These are phyloP conservation scores for Plectrocnemia conspersa DNA, from an alignment of 1,140 invertebrate species.

Conservation along the genomic window DNA sequence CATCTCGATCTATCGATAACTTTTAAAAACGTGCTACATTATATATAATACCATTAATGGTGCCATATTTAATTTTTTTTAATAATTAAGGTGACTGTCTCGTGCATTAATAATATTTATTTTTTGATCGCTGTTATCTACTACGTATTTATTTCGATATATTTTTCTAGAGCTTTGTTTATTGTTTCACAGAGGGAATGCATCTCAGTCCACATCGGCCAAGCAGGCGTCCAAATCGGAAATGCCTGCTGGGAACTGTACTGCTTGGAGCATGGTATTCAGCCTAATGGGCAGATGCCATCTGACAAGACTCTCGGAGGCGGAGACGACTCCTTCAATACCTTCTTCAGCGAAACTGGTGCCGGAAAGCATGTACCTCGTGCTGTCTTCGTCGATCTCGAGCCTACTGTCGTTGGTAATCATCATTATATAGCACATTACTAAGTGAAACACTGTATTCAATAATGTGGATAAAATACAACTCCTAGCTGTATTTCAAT, in stretches of 20 bases:
- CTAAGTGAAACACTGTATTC: no score
- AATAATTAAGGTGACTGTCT: no score
- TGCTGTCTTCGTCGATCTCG: constrained; percentile 63
- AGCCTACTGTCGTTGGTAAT: constrained; percentile 69
- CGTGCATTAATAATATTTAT: no score
- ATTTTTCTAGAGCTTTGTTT: no score
- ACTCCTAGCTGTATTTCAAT: no score
- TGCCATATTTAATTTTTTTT: no score
- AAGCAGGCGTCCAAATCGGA: constrained; percentile 86
- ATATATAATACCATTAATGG: no score
- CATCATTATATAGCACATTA: neutral
- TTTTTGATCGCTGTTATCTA: no score
- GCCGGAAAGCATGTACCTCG: constrained; percentile 68
- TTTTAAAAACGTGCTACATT: no score
- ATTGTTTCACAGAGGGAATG: constrained; percentile 82
- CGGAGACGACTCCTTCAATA: constrained; percentile 75
- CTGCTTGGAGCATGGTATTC: constrained; percentile 86
- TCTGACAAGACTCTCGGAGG: constrained; percentile 65
- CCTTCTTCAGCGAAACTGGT: constrained; percentile 78
- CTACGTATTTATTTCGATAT: no score
- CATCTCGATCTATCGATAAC: no score
- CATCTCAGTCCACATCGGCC: constrained; percentile 82
- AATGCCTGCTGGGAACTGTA: constrained; percentile 85
- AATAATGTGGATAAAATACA: no score
- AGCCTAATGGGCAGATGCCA: constrained; percentile 82